Evolutionary conservation across 2,797 vertebrate species (phyloP), one percentile per base, ranked within the genome.

Genomic region (Neostethus bicornis): DNA sequence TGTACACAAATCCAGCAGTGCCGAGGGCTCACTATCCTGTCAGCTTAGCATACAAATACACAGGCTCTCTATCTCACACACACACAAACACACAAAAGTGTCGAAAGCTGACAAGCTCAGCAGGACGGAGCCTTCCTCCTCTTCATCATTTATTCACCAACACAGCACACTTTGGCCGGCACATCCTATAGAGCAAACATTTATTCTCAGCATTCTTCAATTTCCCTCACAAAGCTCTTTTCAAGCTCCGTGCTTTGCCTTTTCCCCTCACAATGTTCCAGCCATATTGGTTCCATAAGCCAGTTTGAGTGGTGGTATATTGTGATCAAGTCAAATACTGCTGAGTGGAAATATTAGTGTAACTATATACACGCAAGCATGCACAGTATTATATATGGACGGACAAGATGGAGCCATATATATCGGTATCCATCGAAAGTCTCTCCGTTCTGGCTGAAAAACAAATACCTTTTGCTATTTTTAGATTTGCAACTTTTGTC

Each of bases 81-180:
- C 56, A 60, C 50, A 35, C 61, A 48, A 57, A 49, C 66, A 70
- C 61, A 75, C 35, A 79, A 62, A 73, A 55, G 60, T 78, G 74
- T 61, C 75, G 66, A 64, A 79, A 83, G 85, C 68, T 87, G 87
- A 85, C 83, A 69, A 88, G 85, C 87, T 86, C 88, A 90, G 88
- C 85, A 87, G 80, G 84, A 82, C 78, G 68, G 64, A 70, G 44
- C 78, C 83, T 74, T 81, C 85, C 85, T 87, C 72, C 88, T 85
- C 83, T 87, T 89, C 90, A 92, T 92, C 83, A 92, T 88, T 92
- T 91, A 92, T 93, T 92, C 88, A 93, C 80, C 83, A 90, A 70
- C 87, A 75, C 87, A 90, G 89, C 88, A 89, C 70, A 74, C 87
- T 80, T 65, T 71, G 74, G 83, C 81, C 66, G 45, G 73, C 81